Percentiles rank a stretch among this genome's conserved stretches.
Evolutionary conservation across 2,113 vertebrate genomes (phyloP).

Genomic region (Rhea pennata): DNA sequence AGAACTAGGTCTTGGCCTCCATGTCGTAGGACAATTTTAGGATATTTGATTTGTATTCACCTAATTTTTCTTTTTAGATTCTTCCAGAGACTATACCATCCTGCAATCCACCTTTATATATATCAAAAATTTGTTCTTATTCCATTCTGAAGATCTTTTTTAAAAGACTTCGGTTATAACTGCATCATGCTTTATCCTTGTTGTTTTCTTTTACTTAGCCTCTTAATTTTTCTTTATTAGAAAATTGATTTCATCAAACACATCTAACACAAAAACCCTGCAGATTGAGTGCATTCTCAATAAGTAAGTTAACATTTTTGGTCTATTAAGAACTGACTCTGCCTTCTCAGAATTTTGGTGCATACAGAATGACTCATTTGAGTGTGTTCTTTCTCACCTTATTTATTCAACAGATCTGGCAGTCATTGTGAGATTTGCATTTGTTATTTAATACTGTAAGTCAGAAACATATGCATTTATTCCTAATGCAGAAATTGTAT

Average conservation of each 20-base stretch:
- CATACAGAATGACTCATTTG: slow-evolving; percentile 5
- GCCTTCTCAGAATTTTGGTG: slow-evolving; percentile 10
- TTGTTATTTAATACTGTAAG: neutral
- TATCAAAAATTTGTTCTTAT: neutral
- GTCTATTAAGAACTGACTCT: neutral
- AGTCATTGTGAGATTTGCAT: neutral
- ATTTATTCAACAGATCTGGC: slow-evolving; percentile 36
- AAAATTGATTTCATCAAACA: slow-evolving; percentile 23
- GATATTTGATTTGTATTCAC: neutral
- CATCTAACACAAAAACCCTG: neutral
- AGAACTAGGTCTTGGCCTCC: neutral
- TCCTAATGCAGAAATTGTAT: neutral
- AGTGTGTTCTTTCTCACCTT: slow-evolving; percentile 9
- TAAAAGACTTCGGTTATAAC: neutral
- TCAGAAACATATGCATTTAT: neutral
- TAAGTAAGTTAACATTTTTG: slow-evolving; percentile 43
- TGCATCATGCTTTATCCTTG: neutral
- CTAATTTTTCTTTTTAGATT: neutral
- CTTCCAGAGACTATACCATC: neutral
- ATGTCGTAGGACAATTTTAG: neutral
- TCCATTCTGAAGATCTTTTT: neutral
- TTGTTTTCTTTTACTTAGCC: slow-evolving; percentile 12
- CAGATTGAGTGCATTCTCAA: slow-evolving; percentile 9
- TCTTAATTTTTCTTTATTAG: slow-evolving; percentile 29
- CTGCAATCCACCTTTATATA: neutral